A percentile compares a stretch with the other conserved stretches of the same genome.
phyloP scores from a whole-genome alignment of 2,888 invertebrate genomes.

The Habrosyne pyritoides region DNA sequence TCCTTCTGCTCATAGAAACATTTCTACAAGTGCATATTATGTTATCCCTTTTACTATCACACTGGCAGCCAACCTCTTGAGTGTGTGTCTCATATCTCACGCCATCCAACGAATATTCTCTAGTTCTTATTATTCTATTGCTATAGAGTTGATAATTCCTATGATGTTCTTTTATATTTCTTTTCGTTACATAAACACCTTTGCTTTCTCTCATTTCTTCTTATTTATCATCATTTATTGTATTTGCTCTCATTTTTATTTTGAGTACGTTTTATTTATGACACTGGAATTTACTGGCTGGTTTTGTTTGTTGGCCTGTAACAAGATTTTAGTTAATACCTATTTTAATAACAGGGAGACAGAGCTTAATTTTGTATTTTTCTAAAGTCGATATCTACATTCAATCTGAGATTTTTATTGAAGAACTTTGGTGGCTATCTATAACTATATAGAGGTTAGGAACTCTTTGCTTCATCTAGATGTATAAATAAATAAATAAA shows the following conservation, averaged over 20 bases:
- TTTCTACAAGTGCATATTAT: slow-evolving; percentile 42
- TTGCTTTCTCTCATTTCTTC: slow-evolving; percentile 59
- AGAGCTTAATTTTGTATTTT: too few relatives aligned
- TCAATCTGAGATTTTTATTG: too few relatives aligned
- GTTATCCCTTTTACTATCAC: slow-evolving; percentile 42
- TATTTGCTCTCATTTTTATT: slow-evolving; percentile 23
- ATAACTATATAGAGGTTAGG: too few relatives aligned
- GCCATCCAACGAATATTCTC: slow-evolving; percentile 12
- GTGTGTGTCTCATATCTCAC: slow-evolving; percentile 23
- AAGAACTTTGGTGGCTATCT: too few relatives aligned
- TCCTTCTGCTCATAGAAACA: slow-evolving; percentile 23
- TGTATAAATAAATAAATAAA: too few relatives aligned
- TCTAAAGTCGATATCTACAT: too few relatives aligned
- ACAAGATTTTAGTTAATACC: too few relatives aligned
- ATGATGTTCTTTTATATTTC: slow-evolving; percentile 28
- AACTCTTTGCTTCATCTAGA: too few relatives aligned
- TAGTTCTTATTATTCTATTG: slow-evolving; percentile 21
- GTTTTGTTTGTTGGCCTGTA: neutral
- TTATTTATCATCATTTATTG: slow-evolving; percentile 55
- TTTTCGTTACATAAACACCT: slow-evolving; percentile 49
- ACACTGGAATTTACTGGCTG: neutral
- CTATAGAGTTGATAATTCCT: slow-evolving; percentile 26
- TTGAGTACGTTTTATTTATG: slow-evolving; percentile 13
- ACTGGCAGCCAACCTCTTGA: slow-evolving; percentile 53
- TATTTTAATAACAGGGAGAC: too few relatives aligned